phyloP scores from a whole-genome alignment of 92 coral and sea anemone genomes.

The Palythoa heliodiscus region DNA sequence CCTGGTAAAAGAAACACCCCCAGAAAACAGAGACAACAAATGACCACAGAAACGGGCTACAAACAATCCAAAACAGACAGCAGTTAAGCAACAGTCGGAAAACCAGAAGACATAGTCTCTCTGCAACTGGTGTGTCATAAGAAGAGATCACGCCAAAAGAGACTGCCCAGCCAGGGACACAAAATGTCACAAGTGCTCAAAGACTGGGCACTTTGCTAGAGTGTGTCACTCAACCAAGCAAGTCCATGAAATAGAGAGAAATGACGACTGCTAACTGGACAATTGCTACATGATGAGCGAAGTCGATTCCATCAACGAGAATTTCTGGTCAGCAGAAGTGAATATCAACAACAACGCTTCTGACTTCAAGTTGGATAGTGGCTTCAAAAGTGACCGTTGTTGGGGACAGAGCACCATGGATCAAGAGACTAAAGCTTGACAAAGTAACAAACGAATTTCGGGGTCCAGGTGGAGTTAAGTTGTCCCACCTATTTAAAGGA shows the following conservation, averaged over 20 bases:
- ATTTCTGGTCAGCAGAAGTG: no score
- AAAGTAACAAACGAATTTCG: conserved; percentile 44
- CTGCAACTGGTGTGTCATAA: conserved; percentile 10
- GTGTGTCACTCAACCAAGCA: no score
- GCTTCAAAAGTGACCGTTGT: conserved; percentile 32
- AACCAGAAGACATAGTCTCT: conserved; percentile 4
- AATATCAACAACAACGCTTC: conserved; percentile 31
- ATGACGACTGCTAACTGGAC: no score
- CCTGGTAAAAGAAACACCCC: background rate
- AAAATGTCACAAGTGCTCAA: conserved; percentile 14
- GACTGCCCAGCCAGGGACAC: background rate
- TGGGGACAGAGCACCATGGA: conserved; percentile 35
- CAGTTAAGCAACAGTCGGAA: background rate
- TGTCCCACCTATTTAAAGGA: conserved; percentile 52
- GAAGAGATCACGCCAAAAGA: background rate
- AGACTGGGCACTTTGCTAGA: background rate
- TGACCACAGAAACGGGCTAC: background rate
- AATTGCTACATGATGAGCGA: no score
- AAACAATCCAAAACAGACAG: background rate
- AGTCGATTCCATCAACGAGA: no score
- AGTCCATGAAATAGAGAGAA: no score
- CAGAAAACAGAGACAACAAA: background rate
- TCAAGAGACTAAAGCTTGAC: conserved; percentile 24
- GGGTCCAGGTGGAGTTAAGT: conserved; percentile 48
- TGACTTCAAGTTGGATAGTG: conserved; percentile 13